Percentiles rank a stretch among this genome's conserved stretches.
Evolutionary conservation across 2,113 vertebrate species (phyloP).

Genomic region (Gavia stellata): DNA sequence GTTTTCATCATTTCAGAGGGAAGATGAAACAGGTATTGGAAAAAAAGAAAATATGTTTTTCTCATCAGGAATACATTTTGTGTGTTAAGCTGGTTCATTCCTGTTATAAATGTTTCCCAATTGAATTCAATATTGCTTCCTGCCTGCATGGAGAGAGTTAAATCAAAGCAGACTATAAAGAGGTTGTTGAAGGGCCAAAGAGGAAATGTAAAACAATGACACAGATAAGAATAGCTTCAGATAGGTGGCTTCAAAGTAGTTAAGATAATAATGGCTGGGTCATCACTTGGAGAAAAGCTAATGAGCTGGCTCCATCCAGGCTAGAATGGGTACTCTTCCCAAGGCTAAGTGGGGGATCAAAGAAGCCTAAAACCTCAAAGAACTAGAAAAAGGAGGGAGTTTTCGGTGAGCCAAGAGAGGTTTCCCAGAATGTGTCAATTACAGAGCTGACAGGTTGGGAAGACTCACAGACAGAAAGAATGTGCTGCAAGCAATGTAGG

Average conservation of each 20-base stretch:
- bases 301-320: slow-evolving; percentile 20
- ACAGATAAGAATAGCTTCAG: slow-evolving; percentile 28
- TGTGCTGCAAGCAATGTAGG: neutral
- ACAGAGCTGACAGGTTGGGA: slow-evolving; percentile 12
- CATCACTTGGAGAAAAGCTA: neutral
- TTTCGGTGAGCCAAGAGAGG: neutral
- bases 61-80: neutral
- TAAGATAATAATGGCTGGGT: neutral
- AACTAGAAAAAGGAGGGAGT: neutral
- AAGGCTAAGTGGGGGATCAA: slow-evolving; percentile 27
- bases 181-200: neutral
- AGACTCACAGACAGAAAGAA: neutral
- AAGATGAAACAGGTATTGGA: neutral
- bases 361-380: slow-evolving; percentile 29
- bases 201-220: slow-evolving; percentile 38
- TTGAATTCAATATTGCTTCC: neutral
- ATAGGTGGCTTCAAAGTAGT: slow-evolving; percentile 3
- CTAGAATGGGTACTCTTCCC: neutral
- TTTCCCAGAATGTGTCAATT: slow-evolving; percentile 44
- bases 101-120: neutral
- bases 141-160: neutral
- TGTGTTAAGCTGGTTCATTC: neutral
- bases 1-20: neutral
- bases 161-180: neutral
- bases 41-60: neutral